Conservation (phyloP, 1,140 invertebrate genomes). For the Brachionus calyciflorus region DNA sequence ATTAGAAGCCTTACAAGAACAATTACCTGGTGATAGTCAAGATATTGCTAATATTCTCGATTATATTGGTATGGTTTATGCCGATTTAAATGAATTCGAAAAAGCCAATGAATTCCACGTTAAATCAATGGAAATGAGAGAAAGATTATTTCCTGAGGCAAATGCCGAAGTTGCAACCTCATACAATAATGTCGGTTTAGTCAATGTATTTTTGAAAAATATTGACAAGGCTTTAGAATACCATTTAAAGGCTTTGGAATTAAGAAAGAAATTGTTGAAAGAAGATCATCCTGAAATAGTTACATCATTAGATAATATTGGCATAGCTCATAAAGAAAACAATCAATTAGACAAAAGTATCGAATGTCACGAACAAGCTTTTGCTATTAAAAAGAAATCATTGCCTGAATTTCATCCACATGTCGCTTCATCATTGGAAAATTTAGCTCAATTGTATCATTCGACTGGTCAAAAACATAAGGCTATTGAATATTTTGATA, state of each 20-base stretch:
- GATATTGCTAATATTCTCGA: neutral
- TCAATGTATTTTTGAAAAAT: neutral
- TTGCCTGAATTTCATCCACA: conserved; percentile 34
- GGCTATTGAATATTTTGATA: conserved; percentile 22
- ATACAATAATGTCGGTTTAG: neutral
- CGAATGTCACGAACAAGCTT: conserved; percentile 19
- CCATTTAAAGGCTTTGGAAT: neutral
- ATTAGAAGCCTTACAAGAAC: neutral
- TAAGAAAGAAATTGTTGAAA: neutral
- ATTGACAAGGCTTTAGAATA: conserved; percentile 1
- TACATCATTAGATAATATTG: conserved; percentile 6
- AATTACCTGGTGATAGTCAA: neutral
- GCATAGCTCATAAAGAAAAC: neutral
- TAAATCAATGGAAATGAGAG: neutral
- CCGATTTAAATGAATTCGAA: neutral
- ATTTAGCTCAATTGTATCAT: neutral
- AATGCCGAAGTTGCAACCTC: neutral
- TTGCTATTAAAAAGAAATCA: neutral
- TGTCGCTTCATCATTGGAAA: neutral
- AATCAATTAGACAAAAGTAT: neutral
- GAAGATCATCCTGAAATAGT: neutral
- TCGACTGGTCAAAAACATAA: neutral
- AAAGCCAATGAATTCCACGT: conserved; percentile 13
- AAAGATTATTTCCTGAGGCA: neutral
- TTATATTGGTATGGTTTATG: conserved; percentile 27